A percentile compares a stretch with the other conserved stretches of the same genome.
phyloP scores from a whole-genome alignment of 1,140 invertebrate species.

The Phocides pigmalion region DNA sequence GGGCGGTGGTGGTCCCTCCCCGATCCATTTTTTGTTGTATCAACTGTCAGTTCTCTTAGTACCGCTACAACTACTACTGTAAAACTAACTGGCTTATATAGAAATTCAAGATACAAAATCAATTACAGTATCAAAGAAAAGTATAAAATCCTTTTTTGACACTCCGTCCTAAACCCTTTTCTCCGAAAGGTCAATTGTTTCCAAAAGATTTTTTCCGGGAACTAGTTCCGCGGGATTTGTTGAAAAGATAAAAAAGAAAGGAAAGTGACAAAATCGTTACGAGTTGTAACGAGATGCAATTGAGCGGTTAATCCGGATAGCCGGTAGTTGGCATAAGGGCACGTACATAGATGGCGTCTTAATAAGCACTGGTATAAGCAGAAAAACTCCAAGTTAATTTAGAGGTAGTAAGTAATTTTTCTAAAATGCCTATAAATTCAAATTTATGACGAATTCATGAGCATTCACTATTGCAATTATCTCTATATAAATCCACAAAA shows the following conservation, averaged over 20 bases:
- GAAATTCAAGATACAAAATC: neutral
- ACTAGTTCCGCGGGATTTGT: slow-evolving; percentile 16
- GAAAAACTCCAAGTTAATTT: too few species aligned
- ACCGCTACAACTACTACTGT: too few species aligned
- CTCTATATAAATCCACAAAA: too few species aligned
- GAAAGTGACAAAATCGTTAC: slow-evolving; percentile 32
- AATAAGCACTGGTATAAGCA: too few species aligned
- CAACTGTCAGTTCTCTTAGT: too few species aligned
- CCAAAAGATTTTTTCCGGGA: slow-evolving; percentile 1
- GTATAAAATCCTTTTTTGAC: neutral
- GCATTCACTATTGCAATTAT: too few species aligned
- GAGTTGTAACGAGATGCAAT: slow-evolving; percentile 31
- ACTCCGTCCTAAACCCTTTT: neutral
- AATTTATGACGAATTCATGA: too few species aligned
- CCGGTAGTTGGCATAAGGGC: slow-evolving; percentile 14
- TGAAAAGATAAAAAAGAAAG: slow-evolving; percentile 17
- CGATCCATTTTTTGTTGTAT: too few species aligned
- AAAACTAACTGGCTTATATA: too few species aligned
- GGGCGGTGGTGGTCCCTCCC: too few species aligned
- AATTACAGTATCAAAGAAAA: neutral
- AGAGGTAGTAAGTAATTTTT: too few species aligned
- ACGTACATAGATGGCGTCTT: neutral
- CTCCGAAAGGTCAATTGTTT: neutral
- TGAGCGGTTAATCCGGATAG: slow-evolving; percentile 28
- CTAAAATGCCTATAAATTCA: too few species aligned